phyloP scores from a whole-genome alignment of 1,140 invertebrate species.

The Sminthurinus signatus region DNA sequence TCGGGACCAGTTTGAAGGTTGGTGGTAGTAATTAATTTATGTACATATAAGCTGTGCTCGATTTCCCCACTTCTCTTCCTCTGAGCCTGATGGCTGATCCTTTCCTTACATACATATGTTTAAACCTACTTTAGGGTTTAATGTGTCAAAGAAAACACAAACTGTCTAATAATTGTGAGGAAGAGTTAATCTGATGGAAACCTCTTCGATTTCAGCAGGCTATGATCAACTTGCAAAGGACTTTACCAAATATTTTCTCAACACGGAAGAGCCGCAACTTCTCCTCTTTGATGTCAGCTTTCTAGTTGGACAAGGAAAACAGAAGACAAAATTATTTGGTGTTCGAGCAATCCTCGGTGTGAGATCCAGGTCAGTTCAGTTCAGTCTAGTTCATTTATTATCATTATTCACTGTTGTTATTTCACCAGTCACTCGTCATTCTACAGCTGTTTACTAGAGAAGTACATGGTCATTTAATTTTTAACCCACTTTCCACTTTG shows the following conservation, averaged over 20 bases:
- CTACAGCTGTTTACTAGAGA: too few species aligned
- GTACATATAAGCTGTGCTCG: too few species aligned
- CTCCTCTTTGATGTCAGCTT: conserved; percentile 86
- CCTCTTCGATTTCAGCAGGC: conserved; percentile 63
- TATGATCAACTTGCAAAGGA: conserved; percentile 90
- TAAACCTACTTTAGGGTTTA: too few species aligned
- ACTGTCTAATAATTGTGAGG: too few species aligned
- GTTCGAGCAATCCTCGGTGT: conserved; percentile 86
- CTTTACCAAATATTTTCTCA: conserved; percentile 61
- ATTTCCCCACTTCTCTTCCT: not conserved
- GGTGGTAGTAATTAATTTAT: conserved; percentile 12
- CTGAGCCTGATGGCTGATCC: not conserved
- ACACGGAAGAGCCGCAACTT: conserved; percentile 46
- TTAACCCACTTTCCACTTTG: too few species aligned
- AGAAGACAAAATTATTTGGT: conserved; percentile 81
- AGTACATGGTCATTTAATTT: too few species aligned
- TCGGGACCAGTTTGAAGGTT: conserved; percentile 48
- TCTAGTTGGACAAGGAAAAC: conserved; percentile 80
- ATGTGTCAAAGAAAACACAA: too few species aligned
- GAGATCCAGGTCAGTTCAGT: conserved; percentile 64
- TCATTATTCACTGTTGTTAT: too few species aligned
- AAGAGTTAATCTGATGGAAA: conserved; percentile 31
- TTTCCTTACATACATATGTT: too few species aligned
- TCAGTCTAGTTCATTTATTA: too few species aligned
- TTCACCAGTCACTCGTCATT: too few species aligned